Evolutionary conservation across 2,888 invertebrate species (phyloP).

Genomic region (Calameuta idolon): DNA sequence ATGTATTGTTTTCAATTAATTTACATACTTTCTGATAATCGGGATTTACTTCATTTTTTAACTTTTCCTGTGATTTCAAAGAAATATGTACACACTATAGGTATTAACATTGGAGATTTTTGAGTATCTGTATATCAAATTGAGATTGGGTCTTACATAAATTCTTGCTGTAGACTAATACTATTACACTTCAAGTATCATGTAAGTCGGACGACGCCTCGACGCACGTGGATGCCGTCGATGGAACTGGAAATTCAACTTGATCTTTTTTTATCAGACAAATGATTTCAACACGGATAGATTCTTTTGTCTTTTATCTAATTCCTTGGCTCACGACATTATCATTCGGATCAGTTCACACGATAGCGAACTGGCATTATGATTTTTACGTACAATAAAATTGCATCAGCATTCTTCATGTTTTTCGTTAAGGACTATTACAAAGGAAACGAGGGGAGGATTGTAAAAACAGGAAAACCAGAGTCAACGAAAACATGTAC

Average conservation of each 20-base stretch:
- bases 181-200: background rate
- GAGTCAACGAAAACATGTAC: background rate
- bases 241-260: background rate
- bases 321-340: background rate
- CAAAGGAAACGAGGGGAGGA: background rate
- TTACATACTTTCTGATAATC: no score
- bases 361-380: no score
- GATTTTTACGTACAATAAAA: background rate
- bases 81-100: no score
- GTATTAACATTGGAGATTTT: no score
- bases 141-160: no score
- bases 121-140: no score
- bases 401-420: background rate
- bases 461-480: background rate
- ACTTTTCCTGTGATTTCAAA: no score
- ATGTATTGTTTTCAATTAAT: background rate
- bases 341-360: background rate
- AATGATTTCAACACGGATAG: background rate
- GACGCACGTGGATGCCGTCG: background rate
- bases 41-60: no score
- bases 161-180: no score
- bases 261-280: background rate
- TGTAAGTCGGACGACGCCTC: background rate
- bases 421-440: background rate
- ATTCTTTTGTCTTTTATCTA: background rate